These are phyloP conservation scores for Sipha maydis DNA, from an alignment of 2,888 invertebrate species.

Conservation along the genomic window DNA sequence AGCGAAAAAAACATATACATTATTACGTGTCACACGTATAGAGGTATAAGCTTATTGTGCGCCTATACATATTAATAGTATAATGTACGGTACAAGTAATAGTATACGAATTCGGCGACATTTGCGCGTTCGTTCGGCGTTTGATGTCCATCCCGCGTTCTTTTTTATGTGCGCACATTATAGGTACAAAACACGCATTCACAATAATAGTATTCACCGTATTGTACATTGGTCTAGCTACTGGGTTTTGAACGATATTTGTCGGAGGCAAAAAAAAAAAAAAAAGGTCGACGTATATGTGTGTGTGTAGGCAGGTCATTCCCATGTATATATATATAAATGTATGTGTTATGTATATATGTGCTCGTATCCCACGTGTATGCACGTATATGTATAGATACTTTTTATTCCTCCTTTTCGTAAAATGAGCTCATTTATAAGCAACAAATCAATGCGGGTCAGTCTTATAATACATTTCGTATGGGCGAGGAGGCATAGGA, in stretches of 20 bases:
- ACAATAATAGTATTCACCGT: neutral
- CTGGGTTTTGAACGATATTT: neutral
- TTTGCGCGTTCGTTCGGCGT: neutral
- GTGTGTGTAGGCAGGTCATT: neutral
- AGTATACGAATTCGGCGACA: neutral
- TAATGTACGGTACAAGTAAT: neutral
- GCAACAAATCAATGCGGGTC: conserved; percentile 56
- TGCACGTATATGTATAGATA: neutral
- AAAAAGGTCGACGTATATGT: neutral
- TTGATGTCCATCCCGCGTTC: neutral
- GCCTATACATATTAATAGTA: too few relatives aligned
- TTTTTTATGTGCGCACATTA: neutral
- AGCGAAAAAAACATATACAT: neutral
- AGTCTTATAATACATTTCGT: neutral
- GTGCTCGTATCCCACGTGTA: neutral
- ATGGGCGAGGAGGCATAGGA: neutral
- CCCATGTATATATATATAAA: neutral
- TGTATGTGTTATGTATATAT: neutral
- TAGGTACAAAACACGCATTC: neutral
- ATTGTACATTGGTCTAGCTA: neutral
- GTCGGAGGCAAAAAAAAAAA: neutral
- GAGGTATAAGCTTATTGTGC: too few relatives aligned
- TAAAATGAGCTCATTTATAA: conserved; percentile 56
- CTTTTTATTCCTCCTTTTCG: neutral
- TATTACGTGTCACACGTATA: neutral